phyloP scores from a whole-genome alignment of 2,888 invertebrate genomes.

The Hirtodrosophila confusa region DNA sequence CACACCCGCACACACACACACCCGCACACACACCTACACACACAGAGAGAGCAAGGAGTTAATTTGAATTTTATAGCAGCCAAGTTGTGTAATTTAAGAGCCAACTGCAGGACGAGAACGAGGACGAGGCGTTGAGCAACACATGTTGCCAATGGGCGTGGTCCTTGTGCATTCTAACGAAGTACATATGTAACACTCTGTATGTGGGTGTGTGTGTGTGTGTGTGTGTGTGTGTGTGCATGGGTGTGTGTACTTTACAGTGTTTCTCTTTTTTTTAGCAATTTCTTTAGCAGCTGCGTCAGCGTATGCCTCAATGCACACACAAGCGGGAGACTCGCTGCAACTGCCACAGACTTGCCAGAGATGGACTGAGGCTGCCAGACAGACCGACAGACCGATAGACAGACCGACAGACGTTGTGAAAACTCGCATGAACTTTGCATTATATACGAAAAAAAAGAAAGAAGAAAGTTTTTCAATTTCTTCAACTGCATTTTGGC shows the following conservation, averaged over 20 bases:
- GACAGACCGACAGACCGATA: conserved; percentile 8
- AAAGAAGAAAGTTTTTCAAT: conserved; percentile 71
- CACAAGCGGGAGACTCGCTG: not conserved
- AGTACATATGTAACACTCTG: conserved; percentile 22
- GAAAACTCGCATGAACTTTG: conserved; percentile 53
- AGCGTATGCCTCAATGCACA: conserved; percentile 44
- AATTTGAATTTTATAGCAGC: conserved; percentile 79
- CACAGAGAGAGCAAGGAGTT: conserved; percentile 54
- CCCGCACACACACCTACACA: not conserved
- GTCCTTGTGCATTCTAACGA: conserved; percentile 23
- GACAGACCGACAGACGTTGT: conserved; percentile 14
- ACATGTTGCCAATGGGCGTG: conserved; percentile 69
- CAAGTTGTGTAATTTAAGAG: conserved; percentile 68
- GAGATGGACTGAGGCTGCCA: conserved; percentile 18
- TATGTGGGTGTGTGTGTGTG: conserved; percentile 16
- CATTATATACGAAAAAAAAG: conserved; percentile 42
- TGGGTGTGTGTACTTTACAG: conserved; percentile 21
- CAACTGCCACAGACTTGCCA: not conserved
- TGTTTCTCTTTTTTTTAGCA: conserved; percentile 32
- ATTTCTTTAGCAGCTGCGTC: conserved; percentile 40
- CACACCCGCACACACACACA: conserved; percentile 22
- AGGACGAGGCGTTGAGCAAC: conserved; percentile 64
- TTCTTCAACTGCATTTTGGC: conserved; percentile 73
- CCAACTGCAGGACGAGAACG: conserved; percentile 39
- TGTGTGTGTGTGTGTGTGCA: conserved; percentile 31